Evolutionary conservation across 2,113 vertebrate genomes (phyloP), one percentile per base, ranked within the genome.

Genomic region (Albula goreensis): DNA sequence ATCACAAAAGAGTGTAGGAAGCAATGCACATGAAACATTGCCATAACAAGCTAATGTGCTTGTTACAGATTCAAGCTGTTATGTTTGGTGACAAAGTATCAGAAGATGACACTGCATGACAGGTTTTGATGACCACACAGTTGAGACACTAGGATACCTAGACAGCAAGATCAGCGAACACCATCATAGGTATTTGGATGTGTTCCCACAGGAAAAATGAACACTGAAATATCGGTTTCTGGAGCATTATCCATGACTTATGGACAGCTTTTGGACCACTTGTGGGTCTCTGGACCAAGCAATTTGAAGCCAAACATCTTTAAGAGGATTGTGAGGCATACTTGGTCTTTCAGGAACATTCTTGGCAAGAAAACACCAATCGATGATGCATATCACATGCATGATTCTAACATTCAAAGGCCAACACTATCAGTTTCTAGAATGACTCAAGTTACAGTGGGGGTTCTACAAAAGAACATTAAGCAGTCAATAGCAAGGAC

Each of bases 1-100:
- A 2, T 80, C 41, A n/a, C 0, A 41, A 15, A 86, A 56, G 52
- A 89, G 17, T 31, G 48, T 90, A 52, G 88, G 88, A 85, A 86
- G 82, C 8, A 85, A 89, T 78, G 85, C 79, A 74, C 74, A 41
- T 85, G 15, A 60, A 89, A 83, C 87, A 87, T 41, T 89, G 88
- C 31, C 31, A 1, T 1, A 41, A 41, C 31, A 41, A 41, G 31
- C 31, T 41, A 1, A 41, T 41, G 81, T 88, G 83, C n/a, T 78
- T 86, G 70, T 85, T 89, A 17, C 5, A 22, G 5, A 60, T 89
- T 79, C 50, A 86, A 13, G 79, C 89, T 56, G 48, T 89, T 56
- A 89, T 89, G 57, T 70, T 86, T 81, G 85, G 87, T n/a, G 56
- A 63, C 48, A 87, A 80, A 85, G 74, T 89, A 22, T 84, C 81